Conservation (phyloP, 2,888 invertebrate species). For the Drosophila dives region DNA sequence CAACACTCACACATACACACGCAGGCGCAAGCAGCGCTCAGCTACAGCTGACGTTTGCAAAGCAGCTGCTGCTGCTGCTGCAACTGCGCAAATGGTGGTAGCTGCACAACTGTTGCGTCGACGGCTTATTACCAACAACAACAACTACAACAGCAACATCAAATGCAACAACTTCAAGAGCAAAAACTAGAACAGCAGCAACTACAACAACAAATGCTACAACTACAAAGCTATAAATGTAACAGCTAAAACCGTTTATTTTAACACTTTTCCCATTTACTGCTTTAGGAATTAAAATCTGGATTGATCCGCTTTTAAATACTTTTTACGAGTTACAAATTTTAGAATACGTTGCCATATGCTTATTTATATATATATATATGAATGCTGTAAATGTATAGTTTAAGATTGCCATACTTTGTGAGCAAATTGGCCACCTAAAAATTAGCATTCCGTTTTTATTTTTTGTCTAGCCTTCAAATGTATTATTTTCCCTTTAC, state of each 20-base stretch:
- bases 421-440: neutral
- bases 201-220: neutral
- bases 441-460: constrained; percentile 1
- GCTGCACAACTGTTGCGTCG: constrained; percentile 64
- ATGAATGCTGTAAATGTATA: neutral
- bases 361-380: neutral
- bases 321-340: neutral
- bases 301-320: constrained; percentile 1
- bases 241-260: neutral
- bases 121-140: constrained; percentile 10
- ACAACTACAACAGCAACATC: neutral
- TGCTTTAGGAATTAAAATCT: neutral
- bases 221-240: neutral
- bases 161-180: too few relatives aligned
- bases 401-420: constrained; percentile 12
- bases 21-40: constrained; percentile 18
- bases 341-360: constrained; percentile 43
- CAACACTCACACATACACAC: constrained; percentile 21
- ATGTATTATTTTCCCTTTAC: constrained; percentile 7
- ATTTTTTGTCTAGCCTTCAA: constrained; percentile 26
- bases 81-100: constrained; percentile 50
- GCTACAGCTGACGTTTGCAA: constrained; percentile 50
- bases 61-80: constrained; percentile 65
- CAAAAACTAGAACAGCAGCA: too few relatives aligned
- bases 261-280: constrained; percentile 3